Evolutionary conservation across 2,888 invertebrate species (phyloP).

Genomic region (Pollenia griseotomentosa): DNA sequence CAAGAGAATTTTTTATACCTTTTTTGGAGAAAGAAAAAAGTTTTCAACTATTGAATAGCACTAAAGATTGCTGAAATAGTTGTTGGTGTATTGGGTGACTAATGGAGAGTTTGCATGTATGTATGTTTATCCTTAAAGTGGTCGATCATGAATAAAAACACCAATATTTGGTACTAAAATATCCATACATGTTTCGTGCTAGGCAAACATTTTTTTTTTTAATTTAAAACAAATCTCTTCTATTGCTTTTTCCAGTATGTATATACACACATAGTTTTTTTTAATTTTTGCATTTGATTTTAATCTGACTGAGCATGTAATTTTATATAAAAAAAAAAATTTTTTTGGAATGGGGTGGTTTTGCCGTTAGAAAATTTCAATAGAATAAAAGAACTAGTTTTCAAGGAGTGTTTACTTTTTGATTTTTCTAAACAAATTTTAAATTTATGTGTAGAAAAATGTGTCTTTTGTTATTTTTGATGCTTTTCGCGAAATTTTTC

Average conservation of each 20-base stretch:
- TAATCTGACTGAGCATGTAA: slow-evolving; percentile 66
- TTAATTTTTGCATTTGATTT: slow-evolving; percentile 59
- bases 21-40: slow-evolving; percentile 35
- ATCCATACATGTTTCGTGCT: slow-evolving; percentile 58
- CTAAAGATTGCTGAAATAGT: slow-evolving; percentile 58
- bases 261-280: background rate
- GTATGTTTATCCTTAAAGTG: slow-evolving; percentile 72
- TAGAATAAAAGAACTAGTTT: slow-evolving; percentile 51
- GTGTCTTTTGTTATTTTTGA: slow-evolving; percentile 65
- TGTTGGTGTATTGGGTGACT: slow-evolving; percentile 70
- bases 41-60: slow-evolving; percentile 22
- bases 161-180: slow-evolving; percentile 65
- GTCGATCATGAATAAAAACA: slow-evolving; percentile 74
- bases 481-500: slow-evolving; percentile 70
- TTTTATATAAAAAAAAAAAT: slow-evolving; percentile 27
- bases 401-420: slow-evolving; percentile 45
- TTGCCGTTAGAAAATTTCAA: slow-evolving; percentile 39
- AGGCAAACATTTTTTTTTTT: slow-evolving; percentile 60
- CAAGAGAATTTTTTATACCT: slow-evolving; percentile 36
- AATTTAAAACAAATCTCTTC: background rate
- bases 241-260: slow-evolving; percentile 5
- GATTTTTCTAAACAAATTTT: slow-evolving; percentile 44
- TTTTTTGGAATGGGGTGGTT: slow-evolving; percentile 59
- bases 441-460: slow-evolving; percentile 56
- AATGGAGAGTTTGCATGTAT: background rate